Evolutionary conservation across 2,113 vertebrate genomes (phyloP).

Genomic region (Geothlypis trichas): DNA sequence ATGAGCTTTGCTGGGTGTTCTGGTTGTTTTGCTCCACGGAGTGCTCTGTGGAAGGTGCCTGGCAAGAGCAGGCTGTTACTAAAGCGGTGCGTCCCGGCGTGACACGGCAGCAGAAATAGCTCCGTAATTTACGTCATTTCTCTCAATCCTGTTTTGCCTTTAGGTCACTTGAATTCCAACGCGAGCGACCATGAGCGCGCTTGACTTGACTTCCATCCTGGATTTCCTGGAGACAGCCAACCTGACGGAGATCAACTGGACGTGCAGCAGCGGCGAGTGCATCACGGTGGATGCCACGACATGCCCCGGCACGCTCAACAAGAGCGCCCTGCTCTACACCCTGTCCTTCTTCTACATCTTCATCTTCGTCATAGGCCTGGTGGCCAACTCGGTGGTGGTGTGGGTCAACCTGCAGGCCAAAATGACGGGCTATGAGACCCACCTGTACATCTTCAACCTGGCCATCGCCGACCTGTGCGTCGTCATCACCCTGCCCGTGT

Average conservation of each 20-base stretch:
- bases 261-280: constrained; percentile 75
- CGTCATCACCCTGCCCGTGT: constrained; percentile 87
- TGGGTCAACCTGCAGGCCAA: constrained; percentile 92
- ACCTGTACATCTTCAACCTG: constrained; percentile 91
- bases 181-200: constrained; percentile 65
- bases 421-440: constrained; percentile 86
- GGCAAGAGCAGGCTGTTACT: neutral
- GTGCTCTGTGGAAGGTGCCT: neutral
- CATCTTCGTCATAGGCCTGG: constrained; percentile 89
- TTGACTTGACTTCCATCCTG: constrained; percentile 74
- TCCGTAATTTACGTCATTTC: neutral
- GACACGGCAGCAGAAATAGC: neutral
- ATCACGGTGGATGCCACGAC: constrained; percentile 78
- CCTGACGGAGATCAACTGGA: constrained; percentile 82
- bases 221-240: constrained; percentile 80
- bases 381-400: constrained; percentile 90
- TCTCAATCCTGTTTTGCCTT: neutral
- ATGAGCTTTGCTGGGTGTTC: neutral
- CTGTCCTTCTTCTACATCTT: constrained; percentile 90
- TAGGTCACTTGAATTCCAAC: neutral
- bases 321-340: constrained; percentile 80
- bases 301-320: constrained; percentile 80
- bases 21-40: neutral
- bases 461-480: constrained; percentile 89
- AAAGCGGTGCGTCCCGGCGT: rapidly evolving